Evolutionary conservation across 2,888 invertebrate genomes (phyloP).

Genomic region (Octonoba sinensis): DNA sequence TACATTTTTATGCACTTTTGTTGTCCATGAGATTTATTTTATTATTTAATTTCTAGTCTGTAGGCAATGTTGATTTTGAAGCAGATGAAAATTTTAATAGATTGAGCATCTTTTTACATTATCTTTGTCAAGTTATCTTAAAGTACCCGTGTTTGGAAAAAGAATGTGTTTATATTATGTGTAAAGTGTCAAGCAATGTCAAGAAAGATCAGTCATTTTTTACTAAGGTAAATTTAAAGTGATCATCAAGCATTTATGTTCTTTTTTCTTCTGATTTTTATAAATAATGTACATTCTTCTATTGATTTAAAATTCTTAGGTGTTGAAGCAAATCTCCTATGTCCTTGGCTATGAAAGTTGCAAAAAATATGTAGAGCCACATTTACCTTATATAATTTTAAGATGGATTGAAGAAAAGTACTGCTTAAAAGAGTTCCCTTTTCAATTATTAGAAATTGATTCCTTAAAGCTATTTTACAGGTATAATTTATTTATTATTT

Average conservation of each 20-base stretch:
- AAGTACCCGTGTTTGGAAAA: conserved; percentile 40
- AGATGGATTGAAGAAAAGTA: conserved; percentile 43
- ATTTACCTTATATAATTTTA: conserved; percentile 34
- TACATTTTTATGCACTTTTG: too few relatives aligned
- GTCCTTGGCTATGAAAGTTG: conserved; percentile 21
- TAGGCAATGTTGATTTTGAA: not conserved
- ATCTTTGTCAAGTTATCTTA: conserved; percentile 27
- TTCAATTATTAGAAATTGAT: conserved; percentile 17
- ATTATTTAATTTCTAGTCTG: too few relatives aligned
- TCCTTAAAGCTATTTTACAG: conserved; percentile 18
- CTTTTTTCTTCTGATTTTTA: not conserved
- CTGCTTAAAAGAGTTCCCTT: conserved; percentile 47
- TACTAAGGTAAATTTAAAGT: conserved; percentile 26
- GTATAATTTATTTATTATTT: conserved; percentile 1
- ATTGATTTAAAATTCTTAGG: conserved; percentile 25
- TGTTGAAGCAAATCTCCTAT: conserved; percentile 24
- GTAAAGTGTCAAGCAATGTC: conserved; percentile 28
- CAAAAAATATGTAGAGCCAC: conserved; percentile 34
- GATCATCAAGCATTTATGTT: not conserved
- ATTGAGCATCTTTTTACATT: conserved; percentile 34
- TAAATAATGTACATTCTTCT: not conserved
- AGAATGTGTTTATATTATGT: conserved; percentile 41
- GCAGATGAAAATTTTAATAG: conserved; percentile 27
- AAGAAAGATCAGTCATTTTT: conserved; percentile 7
- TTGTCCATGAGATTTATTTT: too few relatives aligned